Conservation (phyloP, 2,113 vertebrate genomes). For the Elgaria multicarinata region DNA sequence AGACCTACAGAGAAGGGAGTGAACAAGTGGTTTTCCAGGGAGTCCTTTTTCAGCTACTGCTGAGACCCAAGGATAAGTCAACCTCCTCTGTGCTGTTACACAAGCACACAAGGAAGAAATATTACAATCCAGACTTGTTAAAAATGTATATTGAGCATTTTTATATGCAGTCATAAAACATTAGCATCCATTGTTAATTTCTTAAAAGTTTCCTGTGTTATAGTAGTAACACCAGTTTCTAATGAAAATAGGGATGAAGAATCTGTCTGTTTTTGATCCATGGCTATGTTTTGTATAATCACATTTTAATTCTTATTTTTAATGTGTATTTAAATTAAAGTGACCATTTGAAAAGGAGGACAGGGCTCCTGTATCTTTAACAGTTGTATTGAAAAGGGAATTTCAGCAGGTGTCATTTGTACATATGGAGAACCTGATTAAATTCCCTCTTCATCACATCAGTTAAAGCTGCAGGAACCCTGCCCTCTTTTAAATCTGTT, state of each 20-base stretch:
- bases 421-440: too few species aligned
- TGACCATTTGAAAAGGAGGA: too few species aligned
- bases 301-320: neutral
- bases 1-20: neutral
- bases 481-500: too few species aligned
- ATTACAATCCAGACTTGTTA: neutral
- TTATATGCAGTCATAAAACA: neutral
- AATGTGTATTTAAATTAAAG: too few species aligned
- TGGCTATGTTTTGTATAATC: neutral
- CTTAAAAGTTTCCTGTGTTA: neutral
- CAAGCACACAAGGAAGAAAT: neutral
- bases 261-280: neutral
- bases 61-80: neutral
- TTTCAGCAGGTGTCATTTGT: too few species aligned
- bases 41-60: too few species aligned
- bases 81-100: neutral
- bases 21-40: neutral
- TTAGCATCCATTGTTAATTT: neutral
- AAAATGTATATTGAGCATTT: neutral
- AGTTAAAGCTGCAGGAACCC: too few species aligned
- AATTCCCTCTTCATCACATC: too few species aligned
- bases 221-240: neutral
- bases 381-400: too few species aligned
- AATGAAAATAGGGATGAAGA: neutral
- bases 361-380: too few species aligned